Evolutionary conservation across 2,797 vertebrate genomes (phyloP), one percentile per base, ranked within the genome.

Genomic region (Ciconia nigra): DNA sequence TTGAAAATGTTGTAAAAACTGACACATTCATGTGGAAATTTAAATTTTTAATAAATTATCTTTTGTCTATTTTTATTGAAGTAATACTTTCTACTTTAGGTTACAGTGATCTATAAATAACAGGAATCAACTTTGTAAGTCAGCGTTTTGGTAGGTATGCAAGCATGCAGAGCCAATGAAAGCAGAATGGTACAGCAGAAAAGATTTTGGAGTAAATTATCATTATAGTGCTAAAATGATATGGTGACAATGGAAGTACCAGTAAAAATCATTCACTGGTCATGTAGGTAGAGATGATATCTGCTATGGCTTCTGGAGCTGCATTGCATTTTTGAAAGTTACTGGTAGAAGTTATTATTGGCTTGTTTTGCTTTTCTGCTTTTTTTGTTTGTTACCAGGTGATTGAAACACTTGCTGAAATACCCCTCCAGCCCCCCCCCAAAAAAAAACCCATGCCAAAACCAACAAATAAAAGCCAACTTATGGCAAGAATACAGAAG

Each of bases 381-480:
- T 4, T 13, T 17, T 10, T 26, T 39, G n/a, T 11, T 33, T 35
- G 2, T 24, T 37, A 61, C 7, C 3, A 22, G 39, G 26, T 29
- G 10, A 25, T 18, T 29, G 4, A 58, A 37, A 44, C 10, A 37
- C 6, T 33, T 86, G 8, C 4, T n/a, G 25, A 63, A 67, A 85
- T 37, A 2, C 15, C 11, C 35, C 25, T 17, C 16, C n/a, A n/a
- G n/a, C n/a, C n/a, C n/a, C 5, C 18, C 8, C 4, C 25, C 11
- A 29, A 29, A 26, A 15, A 26, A 31, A 52, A 39, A 14, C 2
- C 26, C 4, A 21, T 7, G 41, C 9, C 4, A 21, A 73, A 92
- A 1, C 10, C 19, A 47, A 10, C 2, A n/a, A 28, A 26, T 6
- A 65, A 41, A 74, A 47, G 1, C 0, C 15, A 62, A 15, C 11